phyloP scores from a whole-genome alignment of 1,140 invertebrate genomes.

The Drosophila triauraria region DNA sequence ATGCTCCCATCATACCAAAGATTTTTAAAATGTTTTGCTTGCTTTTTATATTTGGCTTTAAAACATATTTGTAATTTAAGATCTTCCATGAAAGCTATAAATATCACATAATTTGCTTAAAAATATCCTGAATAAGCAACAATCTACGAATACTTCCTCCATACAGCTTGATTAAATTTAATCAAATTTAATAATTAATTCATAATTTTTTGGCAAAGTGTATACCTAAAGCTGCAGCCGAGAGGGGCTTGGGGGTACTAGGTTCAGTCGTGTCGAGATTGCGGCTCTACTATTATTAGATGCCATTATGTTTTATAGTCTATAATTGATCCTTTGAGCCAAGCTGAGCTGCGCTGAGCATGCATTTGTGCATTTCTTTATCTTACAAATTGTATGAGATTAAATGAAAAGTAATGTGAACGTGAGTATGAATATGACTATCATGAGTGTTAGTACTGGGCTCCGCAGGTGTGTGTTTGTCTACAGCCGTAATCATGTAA shows the following conservation, averaged over 20 bases:
- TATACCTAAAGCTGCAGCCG: neutral
- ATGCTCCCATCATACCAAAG: too few species aligned
- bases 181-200: neutral
- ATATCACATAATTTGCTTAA: neutral
- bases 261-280: conserved; percentile 63
- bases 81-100: neutral
- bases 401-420: conserved; percentile 79
- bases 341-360: conserved; percentile 43
- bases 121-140: neutral
- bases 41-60: too few species aligned
- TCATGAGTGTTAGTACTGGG: conserved; percentile 30
- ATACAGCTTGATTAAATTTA: neutral
- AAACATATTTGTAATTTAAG: too few species aligned
- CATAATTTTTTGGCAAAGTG: conserved; percentile 10
- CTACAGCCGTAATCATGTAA: conserved; percentile 29
- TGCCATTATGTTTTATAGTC: conserved; percentile 84
- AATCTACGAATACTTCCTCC: too few species aligned
- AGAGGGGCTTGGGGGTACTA: conserved; percentile 8
- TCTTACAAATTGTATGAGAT: conserved; percentile 78
- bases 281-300: conserved; percentile 83
- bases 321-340: conserved; percentile 84
- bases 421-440: conserved; percentile 48
- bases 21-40: too few species aligned
- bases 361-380: conserved; percentile 76
- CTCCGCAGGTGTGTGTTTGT: conserved; percentile 27